Evolutionary conservation across 1,140 invertebrate genomes (phyloP).

Genomic region (Trichonephila clavipes): DNA sequence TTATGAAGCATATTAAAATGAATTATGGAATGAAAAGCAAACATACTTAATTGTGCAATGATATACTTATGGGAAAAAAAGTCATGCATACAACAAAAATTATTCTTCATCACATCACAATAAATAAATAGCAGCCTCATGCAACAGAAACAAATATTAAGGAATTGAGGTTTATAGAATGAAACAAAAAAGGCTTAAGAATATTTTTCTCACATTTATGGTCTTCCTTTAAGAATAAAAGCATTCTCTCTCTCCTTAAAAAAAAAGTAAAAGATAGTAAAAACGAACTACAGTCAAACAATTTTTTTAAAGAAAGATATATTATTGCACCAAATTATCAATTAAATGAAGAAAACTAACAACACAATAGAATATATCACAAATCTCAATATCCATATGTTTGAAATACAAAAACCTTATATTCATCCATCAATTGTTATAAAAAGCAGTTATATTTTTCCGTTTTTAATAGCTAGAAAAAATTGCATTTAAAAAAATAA

Average conservation of each 20-base stretch:
- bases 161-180: background rate
- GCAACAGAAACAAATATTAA: background rate
- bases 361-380: background rate
- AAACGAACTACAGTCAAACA: background rate
- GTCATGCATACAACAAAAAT: background rate
- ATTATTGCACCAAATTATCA: background rate
- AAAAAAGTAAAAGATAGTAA: background rate
- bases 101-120: background rate
- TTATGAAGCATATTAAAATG: background rate
- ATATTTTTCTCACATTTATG: too few relatives aligned
- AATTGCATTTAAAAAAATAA: too few relatives aligned
- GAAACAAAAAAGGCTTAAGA: too few relatives aligned
- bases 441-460: too few relatives aligned
- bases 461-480: too few relatives aligned
- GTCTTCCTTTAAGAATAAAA: too few relatives aligned
- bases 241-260: background rate
- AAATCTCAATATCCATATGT: background rate
- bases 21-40: background rate
- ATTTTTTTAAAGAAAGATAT: background rate
- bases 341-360: background rate
- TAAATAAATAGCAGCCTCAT: conserved; percentile 26
- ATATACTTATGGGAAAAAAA: background rate
- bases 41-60: background rate
- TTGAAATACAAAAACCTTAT: too few relatives aligned
- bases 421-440: too few relatives aligned